phyloP scores from a whole-genome alignment of 2,797 vertebrate genomes.

The Loriculus beryllinus region DNA sequence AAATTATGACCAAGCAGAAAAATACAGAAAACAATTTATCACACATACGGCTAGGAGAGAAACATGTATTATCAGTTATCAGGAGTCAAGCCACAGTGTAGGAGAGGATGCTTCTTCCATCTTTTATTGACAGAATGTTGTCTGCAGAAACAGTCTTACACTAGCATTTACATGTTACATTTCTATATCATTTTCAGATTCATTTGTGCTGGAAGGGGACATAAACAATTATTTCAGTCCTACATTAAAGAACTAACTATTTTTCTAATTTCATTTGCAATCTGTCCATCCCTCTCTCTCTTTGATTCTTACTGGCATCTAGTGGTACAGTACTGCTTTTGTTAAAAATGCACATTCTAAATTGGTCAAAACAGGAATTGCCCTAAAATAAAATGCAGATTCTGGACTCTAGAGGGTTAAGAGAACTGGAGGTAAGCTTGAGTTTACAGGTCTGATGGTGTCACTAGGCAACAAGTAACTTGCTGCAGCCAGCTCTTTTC shows the following conservation, averaged over 20 bases:
- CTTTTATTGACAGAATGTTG: not conserved
- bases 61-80: not conserved
- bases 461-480: slow-evolving; percentile 67
- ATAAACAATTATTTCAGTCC: not conserved
- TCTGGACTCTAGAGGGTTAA: slow-evolving; percentile 36
- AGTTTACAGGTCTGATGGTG: slow-evolving; percentile 52
- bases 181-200: not conserved
- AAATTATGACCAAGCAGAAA: not conserved
- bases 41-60: not conserved
- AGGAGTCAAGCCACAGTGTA: not conserved
- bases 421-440: not conserved
- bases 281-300: not conserved
- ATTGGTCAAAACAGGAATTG: not conserved
- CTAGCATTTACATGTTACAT: not conserved
- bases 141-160: not conserved
- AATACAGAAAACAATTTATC: not conserved
- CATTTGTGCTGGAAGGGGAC: not conserved
- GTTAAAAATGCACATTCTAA: not conserved
- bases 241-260: not conserved
- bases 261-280: not conserved
- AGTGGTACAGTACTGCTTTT: not conserved
- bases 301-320: slow-evolving; percentile 26
- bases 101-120: not conserved
- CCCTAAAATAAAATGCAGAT: not conserved
- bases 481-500: slow-evolving; percentile 41